Conservation (phyloP, 2,797 vertebrate genomes). For the Taenioides sp. region DNA sequence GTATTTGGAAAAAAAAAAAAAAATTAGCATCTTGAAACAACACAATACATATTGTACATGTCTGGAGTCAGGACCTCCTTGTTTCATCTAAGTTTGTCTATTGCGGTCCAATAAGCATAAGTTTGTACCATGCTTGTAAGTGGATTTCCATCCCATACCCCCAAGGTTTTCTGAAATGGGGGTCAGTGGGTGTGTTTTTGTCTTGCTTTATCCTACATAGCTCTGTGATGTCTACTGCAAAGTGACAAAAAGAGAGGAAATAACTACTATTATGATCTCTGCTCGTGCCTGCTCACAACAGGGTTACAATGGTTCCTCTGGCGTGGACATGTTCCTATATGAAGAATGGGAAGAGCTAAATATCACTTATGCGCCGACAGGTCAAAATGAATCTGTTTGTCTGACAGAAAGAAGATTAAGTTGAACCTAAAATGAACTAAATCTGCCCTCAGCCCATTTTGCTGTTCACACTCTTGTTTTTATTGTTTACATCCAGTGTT, state of each 20-base stretch:
- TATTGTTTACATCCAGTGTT: not conserved
- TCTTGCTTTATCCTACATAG: conserved; percentile 74
- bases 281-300: conserved; percentile 52
- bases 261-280: conserved; percentile 69
- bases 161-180: conserved; percentile 70
- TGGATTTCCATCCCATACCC: conserved; percentile 64
- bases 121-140: conserved; percentile 60
- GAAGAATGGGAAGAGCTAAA: conserved; percentile 61
- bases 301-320: conserved; percentile 63
- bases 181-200: conserved; percentile 76
- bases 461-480: not conserved
- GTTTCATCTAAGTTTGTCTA: conserved; percentile 52
- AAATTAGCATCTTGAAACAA: not conserved
- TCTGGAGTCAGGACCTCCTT: conserved; percentile 52
- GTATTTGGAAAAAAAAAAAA: not conserved
- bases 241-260: conserved; percentile 68
- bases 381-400: conserved; percentile 52
- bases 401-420: conserved; percentile 51
- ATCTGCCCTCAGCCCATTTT: conserved; percentile 26
- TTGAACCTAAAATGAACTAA: conserved; percentile 44
- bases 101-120: conserved; percentile 66
- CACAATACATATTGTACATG: conserved; percentile 6
- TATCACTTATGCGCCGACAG: conserved; percentile 67
- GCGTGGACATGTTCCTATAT: conserved; percentile 45
- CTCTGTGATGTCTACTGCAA: conserved; percentile 68